Evolutionary conservation across 2,888 invertebrate genomes (phyloP), one percentile per base, ranked within the genome.

Genomic region (Congeria kusceri): DNA sequence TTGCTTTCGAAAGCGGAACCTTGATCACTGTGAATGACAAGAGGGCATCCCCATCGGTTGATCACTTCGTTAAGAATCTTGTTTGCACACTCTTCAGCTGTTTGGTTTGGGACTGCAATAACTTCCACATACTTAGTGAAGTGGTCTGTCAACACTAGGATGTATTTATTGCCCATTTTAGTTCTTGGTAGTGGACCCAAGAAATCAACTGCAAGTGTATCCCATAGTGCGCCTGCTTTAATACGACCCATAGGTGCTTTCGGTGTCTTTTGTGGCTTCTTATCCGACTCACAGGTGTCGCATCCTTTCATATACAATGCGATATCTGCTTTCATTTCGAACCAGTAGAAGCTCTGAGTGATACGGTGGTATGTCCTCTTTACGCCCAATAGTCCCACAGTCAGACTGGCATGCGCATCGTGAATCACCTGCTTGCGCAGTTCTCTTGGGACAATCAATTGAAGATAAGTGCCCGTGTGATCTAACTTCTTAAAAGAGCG

Each of bases 1-100:
- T 47, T 3, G 32, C 77, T 77, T 49, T 77, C 74, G 32, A 74
- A 83, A 29, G 80, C 70, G 44, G 58, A 47, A 20, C 84, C 84
- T 56, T 79, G 80, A 58, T 83, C 80, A 27, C 69, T 67, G 58
- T 83, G 76, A 27, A 83, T 66, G 9, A 57, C 53, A 15, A 29
- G 18, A 0, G 79, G 81, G n/a, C 67, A 73, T 0, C 77, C 84
- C 56, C 77, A 81, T 57, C 81, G 18, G 53, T 62, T 77, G 2
- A 79, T 70, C 68, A 77, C 77, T 28, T 71, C 25, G 47, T 49
- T 74, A 13, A 79, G 59, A 20, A 76, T 13, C 32, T 28, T 39
- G 25, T 70, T 66, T 3, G 75, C 75, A 3, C 75, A 75, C 15
- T 67, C 59, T n/a, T 67, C 59, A 18, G 78, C 74, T n/a, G 25